phyloP scores from a whole-genome alignment of 2,113 vertebrate genomes.

The Calidris pugnax region DNA sequence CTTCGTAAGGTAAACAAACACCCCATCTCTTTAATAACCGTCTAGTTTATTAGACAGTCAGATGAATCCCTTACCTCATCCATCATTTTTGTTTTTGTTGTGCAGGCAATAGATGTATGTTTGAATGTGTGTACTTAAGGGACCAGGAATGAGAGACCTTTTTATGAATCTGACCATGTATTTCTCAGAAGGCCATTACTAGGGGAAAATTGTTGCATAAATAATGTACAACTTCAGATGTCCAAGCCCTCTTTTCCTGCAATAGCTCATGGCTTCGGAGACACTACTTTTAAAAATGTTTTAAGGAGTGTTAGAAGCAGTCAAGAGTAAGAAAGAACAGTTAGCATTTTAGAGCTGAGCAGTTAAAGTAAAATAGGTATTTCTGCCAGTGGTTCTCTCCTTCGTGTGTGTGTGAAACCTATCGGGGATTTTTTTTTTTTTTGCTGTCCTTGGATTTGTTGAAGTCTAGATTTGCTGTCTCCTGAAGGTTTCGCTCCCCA shows the following conservation, averaged over 20 bases:
- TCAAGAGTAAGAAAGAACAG: neutral
- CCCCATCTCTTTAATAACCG: neutral
- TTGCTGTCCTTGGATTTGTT: neutral
- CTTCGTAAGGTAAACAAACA: neutral
- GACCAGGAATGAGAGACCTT: neutral
- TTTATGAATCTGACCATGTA: neutral
- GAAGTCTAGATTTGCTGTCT: neutral
- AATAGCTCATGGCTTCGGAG: neutral
- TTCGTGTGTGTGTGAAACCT: neutral
- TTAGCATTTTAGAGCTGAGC: neutral
- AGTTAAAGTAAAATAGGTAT: neutral
- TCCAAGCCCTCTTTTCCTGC: neutral
- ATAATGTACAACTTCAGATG: neutral
- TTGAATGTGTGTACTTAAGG: neutral
- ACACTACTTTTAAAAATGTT: neutral
- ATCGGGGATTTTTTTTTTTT: neutral
- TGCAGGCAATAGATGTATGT: neutral
- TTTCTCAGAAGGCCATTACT: neutral
- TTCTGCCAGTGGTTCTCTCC: neutral
- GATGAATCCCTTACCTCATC: neutral
- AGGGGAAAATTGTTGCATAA: slow-evolving; percentile 14
- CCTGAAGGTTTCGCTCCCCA: neutral
- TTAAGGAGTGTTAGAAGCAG: neutral
- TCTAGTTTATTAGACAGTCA: neutral
- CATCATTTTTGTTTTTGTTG: slow-evolving; percentile 5